phyloP scores from a whole-genome alignment of 1,140 invertebrate species.

The Listronotus bonariensis region DNA sequence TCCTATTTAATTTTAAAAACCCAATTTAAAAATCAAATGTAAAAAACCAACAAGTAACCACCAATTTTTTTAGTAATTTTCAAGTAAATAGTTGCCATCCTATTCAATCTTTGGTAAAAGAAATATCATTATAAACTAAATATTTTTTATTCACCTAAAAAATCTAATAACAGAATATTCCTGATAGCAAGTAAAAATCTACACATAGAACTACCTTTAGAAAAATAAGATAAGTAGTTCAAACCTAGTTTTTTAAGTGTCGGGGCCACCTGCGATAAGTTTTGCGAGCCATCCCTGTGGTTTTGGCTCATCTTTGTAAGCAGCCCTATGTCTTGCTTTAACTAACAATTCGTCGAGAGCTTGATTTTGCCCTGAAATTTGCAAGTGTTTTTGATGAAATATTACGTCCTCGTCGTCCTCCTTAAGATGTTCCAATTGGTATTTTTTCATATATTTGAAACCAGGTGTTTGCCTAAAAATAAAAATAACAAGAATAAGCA shows the following conservation, averaged over 20 bases:
- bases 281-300: conserved; percentile 44
- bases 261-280: conserved; percentile 31
- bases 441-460: conserved; percentile 26
- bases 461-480: conserved; percentile 36
- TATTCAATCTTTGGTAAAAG: too few relatives aligned
- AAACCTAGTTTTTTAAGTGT: conserved; percentile 41
- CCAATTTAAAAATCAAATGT: too few relatives aligned
- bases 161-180: too few relatives aligned
- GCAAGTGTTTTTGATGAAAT: conserved; percentile 20
- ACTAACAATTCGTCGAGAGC: conserved; percentile 20
- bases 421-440: conserved; percentile 28
- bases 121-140: too few relatives aligned
- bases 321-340: conserved; percentile 33
- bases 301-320: conserved; percentile 41
- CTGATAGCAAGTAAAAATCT: too few relatives aligned
- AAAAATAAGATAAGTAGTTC: background rate
- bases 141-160: too few relatives aligned
- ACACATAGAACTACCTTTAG: too few relatives aligned
- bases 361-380: background rate
- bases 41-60: too few relatives aligned
- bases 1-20: too few relatives aligned
- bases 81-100: too few relatives aligned
- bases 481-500: background rate
- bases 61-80: too few relatives aligned
- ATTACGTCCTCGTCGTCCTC: conserved; percentile 27